Base-by-base conservation (phyloP, 1,140 invertebrate species). In the Gryon sp. region DNA sequence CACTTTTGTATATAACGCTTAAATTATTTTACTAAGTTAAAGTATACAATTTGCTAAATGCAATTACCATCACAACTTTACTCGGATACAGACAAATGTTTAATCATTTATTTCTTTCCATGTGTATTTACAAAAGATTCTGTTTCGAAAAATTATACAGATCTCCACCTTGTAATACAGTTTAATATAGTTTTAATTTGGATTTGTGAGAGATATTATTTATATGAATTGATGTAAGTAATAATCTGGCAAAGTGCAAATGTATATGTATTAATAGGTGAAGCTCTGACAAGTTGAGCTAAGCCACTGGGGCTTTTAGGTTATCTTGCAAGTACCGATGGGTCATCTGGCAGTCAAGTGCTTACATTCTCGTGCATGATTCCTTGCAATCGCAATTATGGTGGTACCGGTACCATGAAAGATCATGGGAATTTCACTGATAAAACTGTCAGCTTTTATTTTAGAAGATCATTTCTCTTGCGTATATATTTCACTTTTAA, bases 321-420 rank as follows among this genome's bases (percentile, higher is more conserved):
- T 87, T 88, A 89, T 89, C 88, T 78, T 74, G 80, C 74, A 80
- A 84, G 81, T 78, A 87, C 80, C 72, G 81, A 82, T 78, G 86
- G 86, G 88, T 89, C 88, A 89, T 89, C 87, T 89, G 88, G 88
- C 85, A 88, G 86, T 89, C 88, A 89, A 89, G 88, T 88, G 87
- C 74, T 53, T 76, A 77, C 77, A 80, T 82, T 80, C 74, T 80
- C 77, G 79, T 82, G 55, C 50, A 73, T 46, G 50, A 52, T 72
- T 28, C 69, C 52, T 76, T 8, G 76, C 48, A 82, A 86, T 86
- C 81, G 59, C 68, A 38, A 78, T 79, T 70, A 83, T 83, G 83
- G 83, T 74, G 83, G 82, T 87, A 87, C 83, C 80, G 84, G 79
- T 82, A 77, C 83, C 78, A 81, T 84, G 82, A 83, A 83, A 79